These are phyloP conservation scores for Centroberyx gerrardi DNA, from an alignment of 2,797 vertebrate genomes.

Conservation along the genomic window DNA sequence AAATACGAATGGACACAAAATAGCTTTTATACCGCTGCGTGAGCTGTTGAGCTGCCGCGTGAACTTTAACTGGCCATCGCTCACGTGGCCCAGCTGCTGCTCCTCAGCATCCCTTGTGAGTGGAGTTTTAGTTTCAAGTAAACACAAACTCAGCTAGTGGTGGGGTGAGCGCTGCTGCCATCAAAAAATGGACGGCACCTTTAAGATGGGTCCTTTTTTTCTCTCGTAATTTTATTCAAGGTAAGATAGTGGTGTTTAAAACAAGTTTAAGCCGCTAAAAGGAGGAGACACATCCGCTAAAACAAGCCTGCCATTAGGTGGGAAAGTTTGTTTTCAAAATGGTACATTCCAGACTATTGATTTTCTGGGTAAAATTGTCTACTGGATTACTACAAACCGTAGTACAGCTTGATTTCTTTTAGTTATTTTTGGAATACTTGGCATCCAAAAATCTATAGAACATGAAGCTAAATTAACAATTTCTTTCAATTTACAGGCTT, in stretches of 20 bases:
- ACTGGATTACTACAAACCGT: neutral
- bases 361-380: neutral
- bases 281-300: neutral
- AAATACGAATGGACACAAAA: neutral
- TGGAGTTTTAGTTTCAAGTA: neutral
- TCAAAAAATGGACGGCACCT: neutral
- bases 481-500: neutral
- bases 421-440: neutral
- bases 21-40: neutral
- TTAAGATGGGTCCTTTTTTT: neutral
- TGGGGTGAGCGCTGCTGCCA: neutral
- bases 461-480: neutral
- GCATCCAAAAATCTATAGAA: neutral
- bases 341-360: neutral
- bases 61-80: neutral
- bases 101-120: neutral
- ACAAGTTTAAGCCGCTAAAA: too few species aligned
- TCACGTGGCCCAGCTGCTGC: conserved; percentile 3
- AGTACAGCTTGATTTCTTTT: neutral
- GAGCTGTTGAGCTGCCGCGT: neutral
- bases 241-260: neutral
- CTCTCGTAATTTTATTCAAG: neutral
- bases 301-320: neutral
- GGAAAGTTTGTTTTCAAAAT: neutral
- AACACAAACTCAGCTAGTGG: neutral